Base-by-base conservation (phyloP, 1,140 invertebrate genomes). In the Lordiphosa collinella region DNA sequence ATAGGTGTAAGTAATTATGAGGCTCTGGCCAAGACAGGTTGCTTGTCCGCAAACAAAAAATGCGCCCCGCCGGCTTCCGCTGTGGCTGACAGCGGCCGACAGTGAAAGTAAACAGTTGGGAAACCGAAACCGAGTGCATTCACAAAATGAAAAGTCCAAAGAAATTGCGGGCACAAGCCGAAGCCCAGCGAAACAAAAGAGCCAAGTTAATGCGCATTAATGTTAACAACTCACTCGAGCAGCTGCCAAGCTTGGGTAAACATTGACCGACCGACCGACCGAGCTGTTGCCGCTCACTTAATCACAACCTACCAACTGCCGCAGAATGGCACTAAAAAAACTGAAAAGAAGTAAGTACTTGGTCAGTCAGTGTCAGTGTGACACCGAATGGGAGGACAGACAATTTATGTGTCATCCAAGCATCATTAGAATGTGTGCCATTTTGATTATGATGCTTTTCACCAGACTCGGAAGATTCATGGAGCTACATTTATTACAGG, bases 1-100 rank as follows among this genome's bases (percentile, higher is more conserved):
- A 82, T 75, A 71, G 61, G 66, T 82, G 76, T 72, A 82, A 82
- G 76, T 82, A 82, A 82, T 82, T 82, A 82, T 82, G 71, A 12
- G 32, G 58, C 54, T 51, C 67, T 76, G 66, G 61, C 53, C 72
- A 54, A 61, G 60, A 52, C 58, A 62, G 57, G 55, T 55, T 62
- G 50, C 4, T 11, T 32, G 31, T n/a, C 37, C 37, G 25, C 22
- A 37, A 55, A 64, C 62, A 70, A 60, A 71, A 67, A 76, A 78
- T 57, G 47, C 65, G 61, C 61, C 66, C 66, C 67, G 61, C 55
- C 59, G 78, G 66, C 58, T 80, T 82, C 71, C 61, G 76, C 71
- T 56, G 52, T 37, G 43, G 55, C 29, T 55, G 31, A 38, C 36
- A 35, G 18, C 43, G 51, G 41, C 47, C 73, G 36, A 60, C 66